Conservation (phyloP, 2,888 invertebrate genomes). For the Branchipolynoe longqiensis region DNA sequence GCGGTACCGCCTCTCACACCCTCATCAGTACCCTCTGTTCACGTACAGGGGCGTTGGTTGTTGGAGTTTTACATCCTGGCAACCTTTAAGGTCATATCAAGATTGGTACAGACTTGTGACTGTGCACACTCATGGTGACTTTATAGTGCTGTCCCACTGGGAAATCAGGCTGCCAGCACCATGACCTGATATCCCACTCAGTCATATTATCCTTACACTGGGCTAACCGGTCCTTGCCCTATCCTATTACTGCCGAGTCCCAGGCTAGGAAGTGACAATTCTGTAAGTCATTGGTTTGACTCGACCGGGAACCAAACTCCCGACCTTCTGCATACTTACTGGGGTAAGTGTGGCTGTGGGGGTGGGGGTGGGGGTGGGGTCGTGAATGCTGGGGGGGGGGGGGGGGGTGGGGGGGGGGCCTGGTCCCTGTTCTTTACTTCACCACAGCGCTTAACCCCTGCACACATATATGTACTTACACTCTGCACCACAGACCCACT, state of each 20-base stretch:
- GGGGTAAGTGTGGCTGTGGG: neutral
- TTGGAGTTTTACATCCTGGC: too few species aligned
- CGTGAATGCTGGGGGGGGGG: neutral
- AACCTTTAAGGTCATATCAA: too few species aligned
- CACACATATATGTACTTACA: neutral
- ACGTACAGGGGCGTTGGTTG: too few species aligned
- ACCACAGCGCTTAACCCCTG: neutral
- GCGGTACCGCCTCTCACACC: neutral
- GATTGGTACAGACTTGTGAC: too few species aligned
- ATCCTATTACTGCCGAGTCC: too few species aligned
- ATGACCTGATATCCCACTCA: neutral
- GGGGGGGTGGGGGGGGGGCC: slow-evolving; percentile 1
- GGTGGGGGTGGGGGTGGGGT: neutral
- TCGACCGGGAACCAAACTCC: neutral
- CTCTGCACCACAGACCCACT: neutral
- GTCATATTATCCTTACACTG: neutral
- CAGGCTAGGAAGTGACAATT: too few species aligned
- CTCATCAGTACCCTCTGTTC: neutral
- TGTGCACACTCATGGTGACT: too few species aligned
- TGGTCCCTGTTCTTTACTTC: neutral
- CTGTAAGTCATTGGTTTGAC: too few species aligned
- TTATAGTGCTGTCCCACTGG: too few species aligned
- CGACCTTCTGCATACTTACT: neutral
- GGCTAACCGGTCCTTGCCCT: neutral
- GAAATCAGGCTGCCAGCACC: too few species aligned